Evolutionary conservation across 2,888 invertebrate genomes (phyloP).

Genomic region (Dryobota labecula): DNA sequence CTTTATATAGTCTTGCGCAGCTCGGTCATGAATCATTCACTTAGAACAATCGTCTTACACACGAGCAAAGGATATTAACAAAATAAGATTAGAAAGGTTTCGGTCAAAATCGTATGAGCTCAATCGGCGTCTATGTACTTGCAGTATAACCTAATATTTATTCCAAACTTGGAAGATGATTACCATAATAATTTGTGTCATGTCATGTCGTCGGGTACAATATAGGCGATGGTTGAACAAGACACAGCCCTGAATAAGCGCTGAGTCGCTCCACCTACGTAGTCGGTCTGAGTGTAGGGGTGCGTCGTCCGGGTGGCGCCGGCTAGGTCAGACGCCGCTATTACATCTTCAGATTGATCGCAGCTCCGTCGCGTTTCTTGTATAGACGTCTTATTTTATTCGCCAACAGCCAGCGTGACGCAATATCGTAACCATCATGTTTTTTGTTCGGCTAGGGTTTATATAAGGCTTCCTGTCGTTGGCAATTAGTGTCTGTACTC

Average conservation of each 20-base stretch:
- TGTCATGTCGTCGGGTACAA: constrained; percentile 67
- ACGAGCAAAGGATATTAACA: constrained; percentile 45
- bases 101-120: constrained; percentile 42
- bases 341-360: constrained; percentile 87
- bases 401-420: constrained; percentile 67
- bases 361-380: constrained; percentile 79
- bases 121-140: constrained; percentile 32
- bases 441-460: constrained; percentile 73
- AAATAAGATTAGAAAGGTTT: constrained; percentile 50
- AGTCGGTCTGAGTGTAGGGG: constrained; percentile 73
- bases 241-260: constrained; percentile 69
- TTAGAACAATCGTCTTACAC: constrained; percentile 31
- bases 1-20: constrained; percentile 36
- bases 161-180: constrained; percentile 62
- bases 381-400: constrained; percentile 74
- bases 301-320: constrained; percentile 84
- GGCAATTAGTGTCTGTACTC: constrained; percentile 69
- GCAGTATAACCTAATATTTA: constrained; percentile 51
- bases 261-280: constrained; percentile 69
- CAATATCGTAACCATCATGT: constrained; percentile 60
- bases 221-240: constrained; percentile 65
- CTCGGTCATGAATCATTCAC: constrained; percentile 37
- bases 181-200: constrained; percentile 74
- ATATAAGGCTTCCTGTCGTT: constrained; percentile 79
- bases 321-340: constrained; percentile 85